phyloP scores from a whole-genome alignment of 2,797 vertebrate genomes.

The Rhinella marina region DNA sequence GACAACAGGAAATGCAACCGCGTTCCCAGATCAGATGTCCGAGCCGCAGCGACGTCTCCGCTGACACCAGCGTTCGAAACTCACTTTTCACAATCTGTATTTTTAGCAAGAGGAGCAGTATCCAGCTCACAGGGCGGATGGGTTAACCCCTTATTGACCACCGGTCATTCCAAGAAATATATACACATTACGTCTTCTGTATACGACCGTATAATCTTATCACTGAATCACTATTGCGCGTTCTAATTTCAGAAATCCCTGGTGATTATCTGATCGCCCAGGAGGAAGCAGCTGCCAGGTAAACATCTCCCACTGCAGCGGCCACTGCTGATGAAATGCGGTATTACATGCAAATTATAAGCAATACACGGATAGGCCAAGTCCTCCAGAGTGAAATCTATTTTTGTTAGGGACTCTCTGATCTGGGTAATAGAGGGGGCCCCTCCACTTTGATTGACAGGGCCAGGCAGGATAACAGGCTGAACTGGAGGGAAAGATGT shows the following conservation, averaged over 20 bases:
- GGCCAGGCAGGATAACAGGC: too few species aligned
- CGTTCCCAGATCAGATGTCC: conserved; percentile 35
- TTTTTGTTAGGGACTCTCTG: too few species aligned
- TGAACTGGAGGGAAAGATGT: too few species aligned
- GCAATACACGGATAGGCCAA: too few species aligned
- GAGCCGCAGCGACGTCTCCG: neutral
- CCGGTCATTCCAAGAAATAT: too few species aligned
- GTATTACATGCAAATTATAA: neutral
- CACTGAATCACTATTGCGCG: too few species aligned
- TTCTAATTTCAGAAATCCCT: neutral
- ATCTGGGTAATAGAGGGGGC: too few species aligned
- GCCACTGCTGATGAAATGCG: neutral
- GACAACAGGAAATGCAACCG: conserved; percentile 44
- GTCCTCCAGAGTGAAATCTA: too few species aligned
- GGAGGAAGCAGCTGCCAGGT: neutral
- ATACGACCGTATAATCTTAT: too few species aligned
- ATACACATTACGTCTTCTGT: too few species aligned
- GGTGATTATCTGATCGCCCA: neutral
- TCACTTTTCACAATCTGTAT: neutral
- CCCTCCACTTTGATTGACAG: too few species aligned
- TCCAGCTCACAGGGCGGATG: neutral
- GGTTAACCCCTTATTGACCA: neutral
- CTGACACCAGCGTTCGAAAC: neutral
- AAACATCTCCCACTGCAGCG: neutral
- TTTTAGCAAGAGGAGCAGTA: neutral